Base-by-base conservation (phyloP, 1,140 invertebrate genomes). In the Mamestra configurata region DNA sequence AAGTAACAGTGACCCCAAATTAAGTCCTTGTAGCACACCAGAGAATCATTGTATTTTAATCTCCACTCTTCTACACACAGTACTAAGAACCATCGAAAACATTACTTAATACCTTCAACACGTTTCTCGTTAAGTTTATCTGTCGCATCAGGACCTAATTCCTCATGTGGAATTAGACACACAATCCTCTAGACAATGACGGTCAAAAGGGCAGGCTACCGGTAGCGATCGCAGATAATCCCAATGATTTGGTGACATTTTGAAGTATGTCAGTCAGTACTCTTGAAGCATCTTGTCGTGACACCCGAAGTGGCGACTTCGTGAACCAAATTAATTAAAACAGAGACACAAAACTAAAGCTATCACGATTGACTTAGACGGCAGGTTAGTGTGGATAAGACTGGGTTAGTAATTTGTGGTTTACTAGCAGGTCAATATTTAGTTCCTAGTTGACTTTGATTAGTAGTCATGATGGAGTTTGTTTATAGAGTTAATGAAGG, bases 251-350 rank as follows among this genome's bases (percentile, higher is more conserved):
- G 90, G 90, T 93, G 93, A 93, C 92, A 94, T 95, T 94, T 93
- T 93, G 91, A 94, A 93, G 91, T 93, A 83, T 95, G 93, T 95
- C 93, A 95, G 82, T 93, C 92, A 92, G 89, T 76, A 71, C 76
- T 82, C 86, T 86, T 84, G 88, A 86, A 86, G 79, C 87, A 88
- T 88, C 85, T 84, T 86, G 89, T 95, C 93, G 93, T 95, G 93
- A 94, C 91, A 85, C 88, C 88, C 89, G 80, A 92, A 94, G 92
- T 95, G 92, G 93, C 90, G 89, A 93, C 86, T 89, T 95, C 93
- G 92, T 95, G 93, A 93, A 93, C 91, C 92, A 93, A 94, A 95
- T 95, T 95, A 95, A 95, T 95, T 95, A 95, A 94, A 94, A 93
- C 92, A 84, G 86, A 94, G 89, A 92, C 91, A 92, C 90, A 94